Evolutionary conservation across 2,888 invertebrate genomes (phyloP), one percentile per base, ranked within the genome.

Genomic region (Andrena bicolor): DNA sequence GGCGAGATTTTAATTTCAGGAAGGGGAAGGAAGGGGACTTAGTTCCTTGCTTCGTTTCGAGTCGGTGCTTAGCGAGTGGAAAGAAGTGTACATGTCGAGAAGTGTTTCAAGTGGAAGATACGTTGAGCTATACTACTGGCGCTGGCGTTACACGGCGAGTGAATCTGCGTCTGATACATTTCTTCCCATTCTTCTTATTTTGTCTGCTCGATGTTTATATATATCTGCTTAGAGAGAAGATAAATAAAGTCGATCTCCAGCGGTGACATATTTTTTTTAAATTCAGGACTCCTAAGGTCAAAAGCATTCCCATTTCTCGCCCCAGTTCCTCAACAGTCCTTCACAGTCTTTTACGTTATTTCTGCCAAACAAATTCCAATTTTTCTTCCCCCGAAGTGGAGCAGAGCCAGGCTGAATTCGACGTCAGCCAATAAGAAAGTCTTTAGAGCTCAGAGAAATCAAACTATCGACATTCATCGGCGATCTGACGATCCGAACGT

Each of bases 1-100:
- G 68, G 68, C 76, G 66, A 23, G 78, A 53, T 69, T 77, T 77
- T 77, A 20, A 26, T 61, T 76, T 60, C 7, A 51, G 65, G 23
- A 30, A 56, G 51, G 26, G 5, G 20, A 41, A 13, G 30, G 28
- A 23, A 41, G 56, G 53, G 78, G 48, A 63, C 56, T 78, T 78
- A 64, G 63, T 77, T 64, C 58, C 56, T 68, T 63, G 16, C 56
- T 63, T 10, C 6, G 8, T 61, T 30, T 10, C 35, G 5, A 26
- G 58, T 2, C 6, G 20, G 20, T 23, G 48, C 64, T 64, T 72
- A 30, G 13, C 13, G 30, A 63, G 72, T 58, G 32, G 26, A 61
- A 53, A 16, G 64, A 23, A 56, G 56, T 48, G 41, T 61, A 56
- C 30, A 20, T 48, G 73, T 72, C 73, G 32, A 64, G 73, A 35